phyloP scores from a whole-genome alignment of 2,888 invertebrate genomes.

The Crocallis elinguaria region DNA sequence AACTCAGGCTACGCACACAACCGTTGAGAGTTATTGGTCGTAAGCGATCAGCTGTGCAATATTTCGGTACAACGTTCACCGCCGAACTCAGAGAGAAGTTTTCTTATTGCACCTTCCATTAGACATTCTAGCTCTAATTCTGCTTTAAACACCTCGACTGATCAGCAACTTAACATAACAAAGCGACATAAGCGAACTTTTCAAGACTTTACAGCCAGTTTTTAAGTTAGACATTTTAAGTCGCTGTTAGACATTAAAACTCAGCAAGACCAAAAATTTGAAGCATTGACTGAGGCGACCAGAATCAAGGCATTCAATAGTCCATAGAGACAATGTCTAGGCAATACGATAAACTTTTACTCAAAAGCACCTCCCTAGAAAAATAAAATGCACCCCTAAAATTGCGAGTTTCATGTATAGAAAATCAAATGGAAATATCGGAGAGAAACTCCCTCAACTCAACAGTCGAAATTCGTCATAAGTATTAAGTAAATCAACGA shows the following conservation, averaged over 20 bases:
- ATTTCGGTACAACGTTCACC: background rate
- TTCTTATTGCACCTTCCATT: background rate
- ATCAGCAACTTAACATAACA: background rate
- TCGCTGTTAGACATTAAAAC: background rate
- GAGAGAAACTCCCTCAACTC: background rate
- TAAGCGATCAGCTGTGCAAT: background rate
- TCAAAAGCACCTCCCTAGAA: too few relatives aligned
- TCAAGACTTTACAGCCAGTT: background rate
- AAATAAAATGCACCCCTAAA: background rate
- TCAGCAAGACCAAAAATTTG: background rate
- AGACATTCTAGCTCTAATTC: background rate
- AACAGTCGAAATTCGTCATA: background rate
- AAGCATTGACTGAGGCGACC: background rate
- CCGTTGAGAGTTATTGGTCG: background rate
- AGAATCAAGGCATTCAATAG: background rate
- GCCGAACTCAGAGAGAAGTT: background rate
- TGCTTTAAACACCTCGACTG: background rate
- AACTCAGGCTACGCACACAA: background rate
- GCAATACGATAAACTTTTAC: background rate
- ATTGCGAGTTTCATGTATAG: background rate
- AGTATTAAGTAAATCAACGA: background rate
- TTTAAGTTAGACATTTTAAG: too few relatives aligned
- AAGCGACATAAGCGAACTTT: background rate
- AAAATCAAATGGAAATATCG: background rate
- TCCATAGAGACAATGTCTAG: background rate